These are phyloP conservation scores for Syrmaticus mikado DNA, from an alignment of 2,113 vertebrate species.

Conservation along the genomic window DNA sequence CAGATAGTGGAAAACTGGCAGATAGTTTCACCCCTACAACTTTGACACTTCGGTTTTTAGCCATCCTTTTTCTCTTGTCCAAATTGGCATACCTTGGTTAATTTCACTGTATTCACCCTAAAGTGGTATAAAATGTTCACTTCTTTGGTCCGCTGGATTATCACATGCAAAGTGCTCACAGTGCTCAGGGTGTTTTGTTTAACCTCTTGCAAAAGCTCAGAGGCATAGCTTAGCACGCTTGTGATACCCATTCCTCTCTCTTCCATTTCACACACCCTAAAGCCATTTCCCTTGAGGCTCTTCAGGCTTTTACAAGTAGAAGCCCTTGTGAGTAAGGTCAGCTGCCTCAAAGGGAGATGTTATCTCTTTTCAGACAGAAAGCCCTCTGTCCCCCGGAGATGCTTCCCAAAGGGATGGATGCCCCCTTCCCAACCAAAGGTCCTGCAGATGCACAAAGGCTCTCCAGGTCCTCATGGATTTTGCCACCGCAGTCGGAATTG, in stretches of 20 bases:
- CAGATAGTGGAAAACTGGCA: not conserved
- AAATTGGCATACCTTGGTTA: fast-evolving
- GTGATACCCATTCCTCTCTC: not conserved
- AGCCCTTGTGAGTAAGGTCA: not conserved
- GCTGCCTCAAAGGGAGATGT: not conserved
- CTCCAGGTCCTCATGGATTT: not conserved
- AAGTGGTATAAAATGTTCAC: not conserved
- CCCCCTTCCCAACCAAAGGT: not conserved
- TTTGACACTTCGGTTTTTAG: not conserved
- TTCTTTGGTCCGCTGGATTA: not conserved
- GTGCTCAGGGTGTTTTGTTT: not conserved
- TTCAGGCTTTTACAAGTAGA: not conserved
- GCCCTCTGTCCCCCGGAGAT: not conserved
- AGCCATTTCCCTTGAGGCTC: fast-evolving
- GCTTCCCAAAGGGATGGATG: not conserved
- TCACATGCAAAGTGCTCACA: not conserved
- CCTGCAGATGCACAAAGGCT: not conserved
- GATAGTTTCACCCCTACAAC: not conserved
- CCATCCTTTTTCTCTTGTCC: not conserved
- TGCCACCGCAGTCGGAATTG: fast-evolving
- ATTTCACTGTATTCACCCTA: not conserved
- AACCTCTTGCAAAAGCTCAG: not conserved
- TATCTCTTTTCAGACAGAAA: not conserved
- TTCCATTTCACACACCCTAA: not conserved
- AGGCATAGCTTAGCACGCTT: not conserved